These are phyloP conservation scores for Lophura nycthemera DNA, from an alignment of 2,113 vertebrate species.

Conservation along the genomic window DNA sequence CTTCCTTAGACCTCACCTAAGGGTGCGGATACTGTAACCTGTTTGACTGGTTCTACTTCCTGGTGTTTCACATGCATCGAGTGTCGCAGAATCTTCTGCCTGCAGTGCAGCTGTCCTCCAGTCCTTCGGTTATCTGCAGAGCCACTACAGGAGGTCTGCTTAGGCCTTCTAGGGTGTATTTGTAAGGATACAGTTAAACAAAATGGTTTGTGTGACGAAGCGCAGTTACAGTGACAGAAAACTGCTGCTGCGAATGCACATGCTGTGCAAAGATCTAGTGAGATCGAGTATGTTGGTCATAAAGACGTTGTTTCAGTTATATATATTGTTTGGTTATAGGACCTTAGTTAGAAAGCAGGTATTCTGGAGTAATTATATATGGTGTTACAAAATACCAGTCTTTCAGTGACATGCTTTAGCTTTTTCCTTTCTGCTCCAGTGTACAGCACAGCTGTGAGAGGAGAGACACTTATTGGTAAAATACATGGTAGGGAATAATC, in stretches of 20 bases:
- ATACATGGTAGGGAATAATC: neutral
- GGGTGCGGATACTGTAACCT: neutral
- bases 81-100: neutral
- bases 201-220: neutral
- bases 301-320: neutral
- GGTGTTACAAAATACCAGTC: neutral
- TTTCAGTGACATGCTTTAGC: neutral
- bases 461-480: neutral
- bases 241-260: neutral
- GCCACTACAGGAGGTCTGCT: neutral
- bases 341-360: neutral
- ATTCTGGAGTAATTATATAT: neutral
- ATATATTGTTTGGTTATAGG: no score
- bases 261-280: neutral
- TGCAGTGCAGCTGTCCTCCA: accelerated
- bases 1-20: neutral
- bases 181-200: neutral
- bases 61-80: neutral
- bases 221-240: neutral
- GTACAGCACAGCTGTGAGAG: neutral
- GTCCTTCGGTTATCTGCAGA: neutral
- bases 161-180: neutral
- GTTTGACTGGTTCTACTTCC: neutral
- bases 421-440: neutral
- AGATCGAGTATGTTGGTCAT: neutral